phyloP scores from a whole-genome alignment of 2,113 vertebrate genomes.

The Sciurus niger region DNA sequence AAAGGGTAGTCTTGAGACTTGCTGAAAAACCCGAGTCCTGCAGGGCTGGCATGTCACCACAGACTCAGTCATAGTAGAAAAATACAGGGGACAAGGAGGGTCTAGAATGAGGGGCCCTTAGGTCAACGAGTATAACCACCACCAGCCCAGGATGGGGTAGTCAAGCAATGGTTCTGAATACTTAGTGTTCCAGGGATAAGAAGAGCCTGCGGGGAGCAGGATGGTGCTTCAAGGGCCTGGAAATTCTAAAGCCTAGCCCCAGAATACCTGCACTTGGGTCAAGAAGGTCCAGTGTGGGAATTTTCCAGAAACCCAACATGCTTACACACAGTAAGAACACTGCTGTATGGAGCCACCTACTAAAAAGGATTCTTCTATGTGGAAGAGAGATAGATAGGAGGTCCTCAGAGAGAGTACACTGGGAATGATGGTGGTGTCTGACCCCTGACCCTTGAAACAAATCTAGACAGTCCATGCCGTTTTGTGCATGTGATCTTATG shows the following conservation, averaged over 20 bases:
- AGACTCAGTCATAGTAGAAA: not conserved
- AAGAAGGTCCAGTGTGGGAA: not conserved
- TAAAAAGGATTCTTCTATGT: not conserved
- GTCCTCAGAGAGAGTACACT: not conserved
- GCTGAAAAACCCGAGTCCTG: not conserved
- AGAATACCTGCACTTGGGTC: too few species aligned
- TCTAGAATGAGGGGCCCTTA: not conserved
- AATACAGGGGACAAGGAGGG: not conserved
- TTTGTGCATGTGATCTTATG: not conserved
- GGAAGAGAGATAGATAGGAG: not conserved
- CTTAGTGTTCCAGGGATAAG: not conserved
- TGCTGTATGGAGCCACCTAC: not conserved
- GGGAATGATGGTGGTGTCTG: not conserved
- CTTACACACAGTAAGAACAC: not conserved
- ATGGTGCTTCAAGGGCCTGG: not conserved
- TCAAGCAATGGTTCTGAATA: not conserved
- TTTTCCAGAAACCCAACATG: not conserved
- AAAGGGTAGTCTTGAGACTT: not conserved
- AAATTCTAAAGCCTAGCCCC: not conserved
- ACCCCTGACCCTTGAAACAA: not conserved
- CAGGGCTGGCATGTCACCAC: not conserved
- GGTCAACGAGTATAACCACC: not conserved
- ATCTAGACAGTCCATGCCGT: not conserved
- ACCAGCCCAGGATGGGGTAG: not conserved
- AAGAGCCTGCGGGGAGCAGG: not conserved